Evolutionary conservation across 1,140 invertebrate genomes (phyloP).

Genomic region (Adelges cooleyi): DNA sequence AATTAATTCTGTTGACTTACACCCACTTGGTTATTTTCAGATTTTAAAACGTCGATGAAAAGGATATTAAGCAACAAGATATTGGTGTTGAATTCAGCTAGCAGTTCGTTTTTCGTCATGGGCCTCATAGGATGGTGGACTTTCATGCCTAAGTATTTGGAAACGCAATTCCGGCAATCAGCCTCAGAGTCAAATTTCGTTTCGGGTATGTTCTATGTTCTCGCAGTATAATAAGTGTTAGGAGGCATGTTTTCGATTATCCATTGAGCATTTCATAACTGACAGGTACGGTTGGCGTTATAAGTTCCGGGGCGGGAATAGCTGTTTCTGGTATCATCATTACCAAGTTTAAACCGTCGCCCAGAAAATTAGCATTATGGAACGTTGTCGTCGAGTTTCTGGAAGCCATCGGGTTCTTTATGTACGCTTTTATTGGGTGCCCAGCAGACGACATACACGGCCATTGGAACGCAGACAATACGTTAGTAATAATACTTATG

Average conservation of each 20-base stretch:
- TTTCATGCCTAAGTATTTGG: conserved; percentile 40
- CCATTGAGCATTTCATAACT: conserved; percentile 44
- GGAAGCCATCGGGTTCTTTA: conserved; percentile 50
- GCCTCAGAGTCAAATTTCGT: conserved; percentile 38
- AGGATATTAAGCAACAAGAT: conserved; percentile 22
- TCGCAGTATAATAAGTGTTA: too few relatives aligned
- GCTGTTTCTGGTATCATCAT: conserved; percentile 55
- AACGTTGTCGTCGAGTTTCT: conserved; percentile 56
- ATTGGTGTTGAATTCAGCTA: conserved; percentile 10
- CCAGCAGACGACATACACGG: conserved; percentile 46
- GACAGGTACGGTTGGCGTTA: conserved; percentile 55
- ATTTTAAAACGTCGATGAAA: conserved; percentile 24
- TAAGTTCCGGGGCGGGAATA: conserved; percentile 60
- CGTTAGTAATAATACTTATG: conserved; percentile 39
- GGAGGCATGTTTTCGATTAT: conserved; percentile 55
- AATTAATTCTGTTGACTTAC: too few relatives aligned
- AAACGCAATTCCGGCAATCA: conserved; percentile 46
- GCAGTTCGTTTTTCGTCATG: conserved; percentile 16
- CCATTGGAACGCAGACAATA: conserved; percentile 37
- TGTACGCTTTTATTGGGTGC: conserved; percentile 59
- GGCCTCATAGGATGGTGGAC: conserved; percentile 30
- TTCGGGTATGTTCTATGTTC: conserved; percentile 46
- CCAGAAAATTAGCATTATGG: conserved; percentile 56
- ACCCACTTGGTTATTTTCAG: conserved; percentile 42
- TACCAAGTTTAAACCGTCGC: conserved; percentile 54